These are phyloP conservation scores for Phalacrocorax carbo DNA, from an alignment of 2,113 vertebrate genomes.

Conservation along the genomic window DNA sequence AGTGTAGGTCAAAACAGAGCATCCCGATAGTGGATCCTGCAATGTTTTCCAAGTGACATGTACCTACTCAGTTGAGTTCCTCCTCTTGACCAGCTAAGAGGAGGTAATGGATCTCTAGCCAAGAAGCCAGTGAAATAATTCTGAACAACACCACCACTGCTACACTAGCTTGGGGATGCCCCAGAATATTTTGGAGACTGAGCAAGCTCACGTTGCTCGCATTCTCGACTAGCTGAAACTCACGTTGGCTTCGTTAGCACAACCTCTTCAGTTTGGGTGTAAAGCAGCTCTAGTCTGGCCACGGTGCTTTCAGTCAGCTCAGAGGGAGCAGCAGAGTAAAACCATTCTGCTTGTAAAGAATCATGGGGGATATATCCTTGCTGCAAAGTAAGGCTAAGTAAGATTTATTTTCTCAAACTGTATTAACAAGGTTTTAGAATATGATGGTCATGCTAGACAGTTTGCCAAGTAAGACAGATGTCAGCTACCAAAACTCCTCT, in stretches of 20 bases:
- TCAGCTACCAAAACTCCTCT: background rate
- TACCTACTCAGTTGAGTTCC: background rate
- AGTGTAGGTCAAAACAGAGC: background rate
- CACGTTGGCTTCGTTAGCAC: background rate
- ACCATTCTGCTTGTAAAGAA: background rate
- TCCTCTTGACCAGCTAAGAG: background rate
- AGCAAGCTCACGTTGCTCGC: background rate
- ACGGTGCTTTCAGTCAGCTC: background rate
- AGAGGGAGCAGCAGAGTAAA: background rate
- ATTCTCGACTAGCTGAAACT: background rate
- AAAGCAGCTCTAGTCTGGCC: background rate
- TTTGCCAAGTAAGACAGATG: background rate
- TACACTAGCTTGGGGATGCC: background rate
- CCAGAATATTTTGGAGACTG: background rate
- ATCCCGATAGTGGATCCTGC: background rate
- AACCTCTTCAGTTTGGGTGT: background rate
- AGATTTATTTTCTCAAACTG: constrained; percentile 3
- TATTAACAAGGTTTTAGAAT: background rate
- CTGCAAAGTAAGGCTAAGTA: background rate
- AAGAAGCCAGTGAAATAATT: background rate
- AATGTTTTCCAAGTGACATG: background rate
- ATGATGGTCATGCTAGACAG: background rate
- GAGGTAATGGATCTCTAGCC: background rate
- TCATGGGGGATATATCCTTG: background rate
- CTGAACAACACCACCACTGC: background rate